These are phyloP conservation scores for Drosophila lacicola DNA, from an alignment of 2,888 invertebrate species.

Conservation along the genomic window DNA sequence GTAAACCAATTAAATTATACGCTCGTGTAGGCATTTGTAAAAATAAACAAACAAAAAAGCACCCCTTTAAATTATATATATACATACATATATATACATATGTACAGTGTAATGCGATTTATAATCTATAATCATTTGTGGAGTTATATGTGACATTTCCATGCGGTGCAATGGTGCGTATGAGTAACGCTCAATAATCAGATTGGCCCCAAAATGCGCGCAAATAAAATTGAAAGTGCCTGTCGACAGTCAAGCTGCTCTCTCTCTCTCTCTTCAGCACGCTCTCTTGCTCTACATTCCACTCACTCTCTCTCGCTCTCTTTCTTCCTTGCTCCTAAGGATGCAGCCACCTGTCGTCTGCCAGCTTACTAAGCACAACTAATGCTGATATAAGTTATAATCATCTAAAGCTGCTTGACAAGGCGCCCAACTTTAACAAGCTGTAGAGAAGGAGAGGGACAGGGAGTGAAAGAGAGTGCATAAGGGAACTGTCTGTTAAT, in stretches of 20 bases:
- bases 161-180: conserved; percentile 62
- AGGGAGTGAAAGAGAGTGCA: not conserved
- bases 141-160: conserved; percentile 14
- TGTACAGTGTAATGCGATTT: not conserved
- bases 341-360: conserved; percentile 57
- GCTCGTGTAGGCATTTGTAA: conserved; percentile 55
- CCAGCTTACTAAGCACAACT: conserved; percentile 38
- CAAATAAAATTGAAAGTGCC: conserved; percentile 76
- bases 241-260: conserved; percentile 26
- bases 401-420: conserved; percentile 48
- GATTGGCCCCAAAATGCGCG: conserved; percentile 58
- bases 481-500: conserved; percentile 38
- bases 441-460: not conserved
- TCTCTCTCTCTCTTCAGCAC: conserved; percentile 1
- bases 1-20: conserved; percentile 72
- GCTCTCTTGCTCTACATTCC: conserved; percentile 6
- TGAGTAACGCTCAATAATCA: conserved; percentile 68
- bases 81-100: not conserved
- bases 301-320: not conserved
- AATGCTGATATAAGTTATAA: conserved; percentile 63
- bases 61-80: conserved; percentile 5
- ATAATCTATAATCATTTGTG: conserved; percentile 2
- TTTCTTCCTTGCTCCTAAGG: not conserved
- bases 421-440: conserved; percentile 57
- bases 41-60: conserved; percentile 34